Evolutionary conservation across 2,113 vertebrate species (phyloP).

Genomic region (Prunella himalayana): DNA sequence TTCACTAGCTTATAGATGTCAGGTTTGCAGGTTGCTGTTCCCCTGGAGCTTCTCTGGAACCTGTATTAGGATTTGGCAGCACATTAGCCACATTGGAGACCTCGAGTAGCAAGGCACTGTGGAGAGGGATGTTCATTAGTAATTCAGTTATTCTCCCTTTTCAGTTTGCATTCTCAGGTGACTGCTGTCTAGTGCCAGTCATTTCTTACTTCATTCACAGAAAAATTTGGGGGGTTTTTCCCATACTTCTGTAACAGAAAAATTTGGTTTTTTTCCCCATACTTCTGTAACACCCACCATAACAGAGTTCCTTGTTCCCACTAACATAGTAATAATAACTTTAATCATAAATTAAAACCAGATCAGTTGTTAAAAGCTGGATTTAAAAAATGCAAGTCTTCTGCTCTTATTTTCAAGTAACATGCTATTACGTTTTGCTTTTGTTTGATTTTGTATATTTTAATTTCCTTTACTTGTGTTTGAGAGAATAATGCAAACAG

Average conservation of each 20-base stretch:
- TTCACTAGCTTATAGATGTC: not conserved
- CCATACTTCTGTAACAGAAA: not conserved
- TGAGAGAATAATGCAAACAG: not conserved
- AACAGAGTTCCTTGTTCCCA: not conserved
- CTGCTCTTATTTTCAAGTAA: not conserved
- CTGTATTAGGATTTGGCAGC: not conserved
- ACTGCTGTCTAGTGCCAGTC: not conserved
- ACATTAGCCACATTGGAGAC: not conserved
- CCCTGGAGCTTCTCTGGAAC: not conserved
- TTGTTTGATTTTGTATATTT: not conserved
- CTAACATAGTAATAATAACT: not conserved
- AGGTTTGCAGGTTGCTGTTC: not conserved
- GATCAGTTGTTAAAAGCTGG: not conserved
- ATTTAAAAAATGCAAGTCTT: not conserved
- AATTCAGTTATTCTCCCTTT: not conserved
- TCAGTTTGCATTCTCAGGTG: not conserved
- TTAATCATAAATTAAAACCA: not conserved
- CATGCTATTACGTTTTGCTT: not conserved
- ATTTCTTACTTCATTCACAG: not conserved
- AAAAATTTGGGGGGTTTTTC: accelerated
- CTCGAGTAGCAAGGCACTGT: not conserved
- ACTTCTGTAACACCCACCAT: not conserved
- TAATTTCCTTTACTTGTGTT: not conserved
- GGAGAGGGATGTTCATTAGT: not conserved
- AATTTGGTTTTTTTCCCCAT: accelerated